phyloP scores from a whole-genome alignment of 2,113 vertebrate genomes.

The Gavialis gangeticus region DNA sequence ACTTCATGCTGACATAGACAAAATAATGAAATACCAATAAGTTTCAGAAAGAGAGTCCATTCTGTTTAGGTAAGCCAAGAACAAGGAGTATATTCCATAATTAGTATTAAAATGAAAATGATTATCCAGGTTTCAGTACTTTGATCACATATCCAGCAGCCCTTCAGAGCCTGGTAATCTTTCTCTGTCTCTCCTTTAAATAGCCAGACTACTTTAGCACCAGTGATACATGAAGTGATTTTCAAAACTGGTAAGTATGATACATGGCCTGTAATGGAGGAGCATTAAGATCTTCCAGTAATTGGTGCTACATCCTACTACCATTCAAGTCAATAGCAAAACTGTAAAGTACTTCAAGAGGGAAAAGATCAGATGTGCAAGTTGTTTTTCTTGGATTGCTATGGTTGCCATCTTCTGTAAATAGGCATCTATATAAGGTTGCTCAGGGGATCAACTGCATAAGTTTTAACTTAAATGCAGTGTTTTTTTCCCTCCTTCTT shows the following conservation, averaged over 20 bases:
- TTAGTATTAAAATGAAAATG: slow-evolving; percentile 3
- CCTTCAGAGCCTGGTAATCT: background rate
- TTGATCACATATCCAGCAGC: background rate
- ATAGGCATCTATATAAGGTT: background rate
- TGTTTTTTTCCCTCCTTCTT: background rate
- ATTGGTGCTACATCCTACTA: background rate
- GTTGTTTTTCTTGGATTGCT: background rate
- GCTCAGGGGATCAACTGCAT: background rate
- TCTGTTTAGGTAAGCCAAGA: slow-evolving; percentile 26
- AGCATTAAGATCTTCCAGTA: background rate
- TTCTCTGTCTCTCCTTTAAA: background rate
- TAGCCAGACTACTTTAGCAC: background rate
- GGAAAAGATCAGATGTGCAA: background rate
- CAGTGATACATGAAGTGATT: background rate
- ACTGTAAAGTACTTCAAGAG: background rate
- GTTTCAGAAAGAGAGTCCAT: slow-evolving; percentile 28
- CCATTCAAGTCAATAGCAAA: background rate
- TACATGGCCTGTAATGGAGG: background rate
- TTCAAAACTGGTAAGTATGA: background rate
- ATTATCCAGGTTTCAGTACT: background rate
- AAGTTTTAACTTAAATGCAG: background rate
- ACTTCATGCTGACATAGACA: slow-evolving; percentile 22
- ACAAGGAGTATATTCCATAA: background rate
- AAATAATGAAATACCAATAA: slow-evolving; percentile 39
- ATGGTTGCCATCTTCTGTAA: background rate